Evolutionary conservation across 2,113 vertebrate genomes (phyloP), one percentile per base, ranked within the genome.

Genomic region (Eretmochelys imbricata): DNA sequence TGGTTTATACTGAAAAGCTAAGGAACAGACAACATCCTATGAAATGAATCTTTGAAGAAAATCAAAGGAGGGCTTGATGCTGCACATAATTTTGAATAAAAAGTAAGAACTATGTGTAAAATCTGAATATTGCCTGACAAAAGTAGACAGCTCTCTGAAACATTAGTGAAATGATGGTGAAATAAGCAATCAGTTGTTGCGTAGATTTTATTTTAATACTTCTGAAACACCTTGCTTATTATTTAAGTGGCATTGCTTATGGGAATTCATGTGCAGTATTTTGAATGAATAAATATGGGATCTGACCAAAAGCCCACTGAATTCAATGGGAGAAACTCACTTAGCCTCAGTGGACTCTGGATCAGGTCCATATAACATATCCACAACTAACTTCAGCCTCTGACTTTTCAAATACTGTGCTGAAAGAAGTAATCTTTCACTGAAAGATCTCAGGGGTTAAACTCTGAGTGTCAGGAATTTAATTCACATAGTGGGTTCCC

Each of bases 291-390:
- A 25, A 27, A 13, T 12, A 22, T 78, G 22, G 75, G 6, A 78
- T 10, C 75, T 48, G 75, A 46, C 29, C 42, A 48, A 46, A 78
- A 46, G 24, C 42, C 11, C 7, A 27, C 42, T 78, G 11, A 78
- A 48, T 4, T 78, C 13, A 27, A 78, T 12, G 25, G 42, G 13
- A 48, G n/a, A 76, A 48, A 13, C 3, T 48, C 22, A 86, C 79
- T 92, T 92, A 96, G 94, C 87, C n/a, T 89, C 49, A 57, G 38
- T 38, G 62, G 86, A 53, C 87, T 95, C 87, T 91, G 80, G 65
- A 93, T 87, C 78, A 65, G 84, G 42, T 22, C 59, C n/a, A 38
- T 24, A 82, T 24, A 79, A 24, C 10, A 0, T 86, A 89, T 91
- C 88, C 85, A 94, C 88, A 89, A 7, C 42, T 42, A 50, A 88